These are phyloP conservation scores for Ceryle rudis DNA, from an alignment of 2,797 vertebrate species.

Conservation along the genomic window DNA sequence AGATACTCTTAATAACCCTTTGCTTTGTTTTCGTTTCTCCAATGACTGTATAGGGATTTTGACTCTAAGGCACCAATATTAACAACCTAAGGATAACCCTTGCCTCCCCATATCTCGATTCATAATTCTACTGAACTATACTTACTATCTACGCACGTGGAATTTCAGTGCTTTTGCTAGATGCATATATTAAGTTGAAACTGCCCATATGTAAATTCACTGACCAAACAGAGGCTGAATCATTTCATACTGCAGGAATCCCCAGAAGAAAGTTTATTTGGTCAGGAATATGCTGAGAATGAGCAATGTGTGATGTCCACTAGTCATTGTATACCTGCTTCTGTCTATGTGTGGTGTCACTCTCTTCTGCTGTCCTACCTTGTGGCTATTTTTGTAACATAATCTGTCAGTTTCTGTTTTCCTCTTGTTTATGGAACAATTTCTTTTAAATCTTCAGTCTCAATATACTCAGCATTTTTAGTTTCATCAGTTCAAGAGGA, in stretches of 20 bases:
- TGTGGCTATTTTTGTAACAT: background rate
- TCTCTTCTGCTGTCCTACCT: background rate
- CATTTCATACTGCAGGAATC: background rate
- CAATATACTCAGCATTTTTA: background rate
- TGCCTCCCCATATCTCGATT: background rate
- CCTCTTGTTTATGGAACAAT: background rate
- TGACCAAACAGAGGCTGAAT: background rate
- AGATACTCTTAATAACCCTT: background rate
- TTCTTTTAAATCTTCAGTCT: conserved; percentile 19
- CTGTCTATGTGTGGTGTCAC: background rate
- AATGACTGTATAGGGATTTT: background rate
- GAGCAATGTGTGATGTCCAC: background rate
- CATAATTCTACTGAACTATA: background rate
- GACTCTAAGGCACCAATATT: background rate
- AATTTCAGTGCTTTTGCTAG: background rate
- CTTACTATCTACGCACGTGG: fast-evolving
- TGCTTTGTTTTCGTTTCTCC: background rate
- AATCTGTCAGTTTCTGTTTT: background rate
- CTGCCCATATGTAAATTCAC: background rate
- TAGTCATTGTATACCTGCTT: background rate
- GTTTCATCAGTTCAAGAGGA: conserved; percentile 37
- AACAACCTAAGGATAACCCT: background rate
- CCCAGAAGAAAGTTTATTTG: background rate
- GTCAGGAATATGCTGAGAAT: background rate
- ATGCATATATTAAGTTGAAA: background rate